Base-by-base conservation (phyloP, 1,140 invertebrate genomes). In the Anoplolepis gracilipes region DNA sequence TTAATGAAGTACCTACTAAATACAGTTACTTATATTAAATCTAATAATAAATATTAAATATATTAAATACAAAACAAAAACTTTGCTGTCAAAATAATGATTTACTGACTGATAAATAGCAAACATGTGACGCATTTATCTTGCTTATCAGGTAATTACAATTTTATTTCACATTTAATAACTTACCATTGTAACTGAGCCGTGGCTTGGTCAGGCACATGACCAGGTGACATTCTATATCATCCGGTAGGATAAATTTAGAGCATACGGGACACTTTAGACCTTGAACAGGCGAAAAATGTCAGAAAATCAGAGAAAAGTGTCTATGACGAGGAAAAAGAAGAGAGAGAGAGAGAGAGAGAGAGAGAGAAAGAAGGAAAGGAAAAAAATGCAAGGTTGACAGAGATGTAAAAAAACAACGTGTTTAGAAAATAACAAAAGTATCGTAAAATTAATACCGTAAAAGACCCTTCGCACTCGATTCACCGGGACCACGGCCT, bases 141-240 rank as follows among this genome's bases (percentile, higher is more conserved):
- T 0, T 10, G 1, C 33, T 46, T 39, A 30, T 46, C 7, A 1
- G 19, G 19, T n/a, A 30, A 28, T 49, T 36, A 19, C 5, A 46
- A 22, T 16, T 5, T 53, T 22, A 11, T 81, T n/a, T n/a, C 33
- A 30, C 11, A n/a, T 10, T 64, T 4, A 4, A 0, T 5, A 49
- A 95, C 96, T 95, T 93, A 99, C 99, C 99, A 96, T 99, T 99
- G 95, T 99, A 99, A 94, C 97, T 99, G 93, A 99, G 98, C 94
- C 98, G 97, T 91, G 99, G 99, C 96, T 99, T 99, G 77, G 99
- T 99, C 95, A 99, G 97, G 96, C 99, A 99, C 97, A 99, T 99
- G 91, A 99, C 98, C 92, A 99, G 97, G 96, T 99, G 99, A 96
- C 98, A 99, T 96, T 99, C 99, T 93, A 99, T 98, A 95, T 99